Conservation (phyloP, 2,113 vertebrate genomes). For the Pampusana beccarii region DNA sequence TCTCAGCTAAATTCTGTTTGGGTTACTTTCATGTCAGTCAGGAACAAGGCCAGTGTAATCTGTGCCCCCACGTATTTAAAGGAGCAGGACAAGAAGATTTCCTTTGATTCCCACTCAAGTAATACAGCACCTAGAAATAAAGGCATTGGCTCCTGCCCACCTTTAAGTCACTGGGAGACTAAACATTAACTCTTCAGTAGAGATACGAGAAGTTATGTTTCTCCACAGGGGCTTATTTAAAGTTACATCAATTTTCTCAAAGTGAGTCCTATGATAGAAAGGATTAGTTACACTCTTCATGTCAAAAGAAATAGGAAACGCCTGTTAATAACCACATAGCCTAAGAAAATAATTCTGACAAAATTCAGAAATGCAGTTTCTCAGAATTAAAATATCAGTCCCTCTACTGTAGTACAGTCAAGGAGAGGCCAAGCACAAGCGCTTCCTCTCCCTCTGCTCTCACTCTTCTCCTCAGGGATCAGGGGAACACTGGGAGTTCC, state of each 20-base stretch:
- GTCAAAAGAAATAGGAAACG: background rate
- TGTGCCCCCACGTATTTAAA: background rate
- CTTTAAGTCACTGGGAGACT: background rate
- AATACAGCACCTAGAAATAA: background rate
- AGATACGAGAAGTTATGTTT: background rate
- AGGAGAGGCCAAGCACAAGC: background rate
- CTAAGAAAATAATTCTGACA: background rate
- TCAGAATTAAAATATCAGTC: background rate
- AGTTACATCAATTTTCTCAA: background rate
- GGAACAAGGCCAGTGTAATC: background rate
- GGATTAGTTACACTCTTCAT: background rate
- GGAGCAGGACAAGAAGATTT: background rate
- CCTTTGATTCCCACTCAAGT: background rate
- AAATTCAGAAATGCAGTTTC: background rate
- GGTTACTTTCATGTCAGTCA: background rate
- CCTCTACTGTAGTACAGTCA: background rate
- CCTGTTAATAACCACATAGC: background rate
- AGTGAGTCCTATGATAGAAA: background rate
- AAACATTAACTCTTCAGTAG: background rate
- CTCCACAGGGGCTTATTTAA: background rate
- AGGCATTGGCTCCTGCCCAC: background rate
- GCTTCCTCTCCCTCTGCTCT: background rate
- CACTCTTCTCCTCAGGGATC: rapidly evolving
- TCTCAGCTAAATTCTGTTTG: background rate
- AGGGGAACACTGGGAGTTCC: background rate